Conservation (phyloP, 1,140 invertebrate genomes). For the Archivesica marissinica region DNA sequence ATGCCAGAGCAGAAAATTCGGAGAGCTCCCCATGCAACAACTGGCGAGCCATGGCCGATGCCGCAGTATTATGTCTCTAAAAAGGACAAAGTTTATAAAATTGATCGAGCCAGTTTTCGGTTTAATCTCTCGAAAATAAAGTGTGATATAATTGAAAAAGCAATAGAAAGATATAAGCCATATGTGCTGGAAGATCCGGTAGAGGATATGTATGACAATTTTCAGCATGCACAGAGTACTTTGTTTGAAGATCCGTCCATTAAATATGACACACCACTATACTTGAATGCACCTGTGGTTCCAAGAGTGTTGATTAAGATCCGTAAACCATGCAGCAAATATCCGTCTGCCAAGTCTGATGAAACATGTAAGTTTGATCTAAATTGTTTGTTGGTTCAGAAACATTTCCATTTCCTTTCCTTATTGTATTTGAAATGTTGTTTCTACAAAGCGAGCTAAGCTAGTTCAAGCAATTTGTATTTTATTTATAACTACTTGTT, state of each 20-base stretch:
- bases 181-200: conserved; percentile 82
- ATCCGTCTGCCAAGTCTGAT: conserved; percentile 76
- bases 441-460: too few relatives aligned
- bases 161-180: conserved; percentile 85
- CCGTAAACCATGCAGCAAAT: conserved; percentile 74
- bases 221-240: conserved; percentile 78
- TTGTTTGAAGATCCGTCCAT: conserved; percentile 67
- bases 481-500: too few relatives aligned
- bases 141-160: conserved; percentile 86
- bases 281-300: conserved; percentile 69
- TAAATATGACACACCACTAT: conserved; percentile 73
- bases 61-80: conserved; percentile 81
- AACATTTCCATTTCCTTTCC: too few relatives aligned
- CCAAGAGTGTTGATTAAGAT: conserved; percentile 73
- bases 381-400: too few relatives aligned
- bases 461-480: too few relatives aligned
- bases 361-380: conserved; percentile 82
- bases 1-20: conserved; percentile 79
- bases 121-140: conserved; percentile 79
- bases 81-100: conserved; percentile 70
- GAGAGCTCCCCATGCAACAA: conserved; percentile 76
- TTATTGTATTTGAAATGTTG: too few relatives aligned
- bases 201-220: conserved; percentile 78
- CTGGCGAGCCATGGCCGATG: conserved; percentile 81
- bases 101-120: conserved; percentile 71